Conservation (phyloP, 2,888 invertebrate genomes). For the Chymomyza amoena region DNA sequence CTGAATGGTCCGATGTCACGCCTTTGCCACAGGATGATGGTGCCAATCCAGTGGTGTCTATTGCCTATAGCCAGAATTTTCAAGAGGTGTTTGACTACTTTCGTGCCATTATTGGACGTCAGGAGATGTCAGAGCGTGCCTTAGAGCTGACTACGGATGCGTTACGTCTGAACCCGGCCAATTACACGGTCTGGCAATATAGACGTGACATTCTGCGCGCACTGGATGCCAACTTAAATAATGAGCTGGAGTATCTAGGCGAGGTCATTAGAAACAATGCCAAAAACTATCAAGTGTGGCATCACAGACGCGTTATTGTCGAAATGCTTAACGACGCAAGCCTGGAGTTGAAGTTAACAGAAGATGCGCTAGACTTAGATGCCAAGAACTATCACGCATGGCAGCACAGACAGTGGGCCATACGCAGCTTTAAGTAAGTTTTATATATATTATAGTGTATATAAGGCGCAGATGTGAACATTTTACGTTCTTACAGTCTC, state of each 20-base stretch:
- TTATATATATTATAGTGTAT: neutral
- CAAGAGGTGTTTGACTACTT: conserved; percentile 97
- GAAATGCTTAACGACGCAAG: conserved; percentile 91
- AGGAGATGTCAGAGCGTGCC: conserved; percentile 94
- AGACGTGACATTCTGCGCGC: conserved; percentile 91
- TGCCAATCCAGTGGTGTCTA: conserved; percentile 92
- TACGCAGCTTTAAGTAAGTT: conserved; percentile 88
- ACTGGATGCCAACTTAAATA: conserved; percentile 87
- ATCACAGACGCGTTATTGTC: conserved; percentile 93
- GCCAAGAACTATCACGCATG: conserved; percentile 99
- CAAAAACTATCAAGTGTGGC: conserved; percentile 99
- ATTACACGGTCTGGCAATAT: conserved; percentile 99
- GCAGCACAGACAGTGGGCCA: conserved; percentile 97
- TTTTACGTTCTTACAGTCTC: conserved; percentile 81
- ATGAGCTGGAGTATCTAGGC: conserved; percentile 91
- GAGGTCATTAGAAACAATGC: conserved; percentile 91
- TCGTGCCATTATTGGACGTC: conserved; percentile 90
- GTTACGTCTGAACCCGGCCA: conserved; percentile 95
- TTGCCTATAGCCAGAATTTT: conserved; percentile 96
- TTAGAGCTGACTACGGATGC: conserved; percentile 93
- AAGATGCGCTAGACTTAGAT: conserved; percentile 88
- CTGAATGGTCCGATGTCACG: conserved; percentile 93
- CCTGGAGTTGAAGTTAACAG: conserved; percentile 90
- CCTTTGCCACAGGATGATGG: conserved; percentile 97
- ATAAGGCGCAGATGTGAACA: neutral